A percentile compares a stretch with the other conserved stretches of the same genome.
phyloP scores from a whole-genome alignment of 2,113 vertebrate genomes.

The Lamprotornis superbus region DNA sequence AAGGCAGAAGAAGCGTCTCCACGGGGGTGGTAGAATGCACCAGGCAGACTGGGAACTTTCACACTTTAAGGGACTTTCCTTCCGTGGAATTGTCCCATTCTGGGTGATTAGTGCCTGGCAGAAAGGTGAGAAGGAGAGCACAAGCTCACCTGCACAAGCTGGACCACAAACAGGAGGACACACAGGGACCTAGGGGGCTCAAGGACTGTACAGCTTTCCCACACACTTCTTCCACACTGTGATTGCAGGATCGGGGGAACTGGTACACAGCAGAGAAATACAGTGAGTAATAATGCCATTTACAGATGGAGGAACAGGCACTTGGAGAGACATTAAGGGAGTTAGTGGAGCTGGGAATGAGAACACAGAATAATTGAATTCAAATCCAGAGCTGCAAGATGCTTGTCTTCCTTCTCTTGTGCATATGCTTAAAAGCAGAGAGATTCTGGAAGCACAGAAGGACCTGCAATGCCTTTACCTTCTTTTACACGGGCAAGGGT shows the following conservation, averaged over 20 bases:
- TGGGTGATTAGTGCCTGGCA: background rate
- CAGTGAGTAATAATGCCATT: background rate
- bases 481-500: background rate
- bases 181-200: background rate
- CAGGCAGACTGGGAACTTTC: background rate
- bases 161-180: background rate
- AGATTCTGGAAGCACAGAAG: background rate
- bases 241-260: background rate
- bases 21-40: background rate
- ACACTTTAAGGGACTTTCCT: background rate
- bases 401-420: background rate
- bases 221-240: background rate
- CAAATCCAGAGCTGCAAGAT: background rate
- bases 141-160: background rate
- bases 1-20: background rate
- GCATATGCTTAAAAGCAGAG: background rate
- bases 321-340: background rate
- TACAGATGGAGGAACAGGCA: background rate
- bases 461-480: background rate
- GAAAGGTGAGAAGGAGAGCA: background rate
- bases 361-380: background rate
- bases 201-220: background rate
- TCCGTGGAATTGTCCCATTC: background rate
- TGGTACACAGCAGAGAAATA: background rate
- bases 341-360: background rate